Percentiles rank a stretch among this genome's conserved stretches.
These are phyloP conservation scores for Mesoligia furuncula DNA, from an alignment of 2,888 invertebrate species.

Conservation along the genomic window DNA sequence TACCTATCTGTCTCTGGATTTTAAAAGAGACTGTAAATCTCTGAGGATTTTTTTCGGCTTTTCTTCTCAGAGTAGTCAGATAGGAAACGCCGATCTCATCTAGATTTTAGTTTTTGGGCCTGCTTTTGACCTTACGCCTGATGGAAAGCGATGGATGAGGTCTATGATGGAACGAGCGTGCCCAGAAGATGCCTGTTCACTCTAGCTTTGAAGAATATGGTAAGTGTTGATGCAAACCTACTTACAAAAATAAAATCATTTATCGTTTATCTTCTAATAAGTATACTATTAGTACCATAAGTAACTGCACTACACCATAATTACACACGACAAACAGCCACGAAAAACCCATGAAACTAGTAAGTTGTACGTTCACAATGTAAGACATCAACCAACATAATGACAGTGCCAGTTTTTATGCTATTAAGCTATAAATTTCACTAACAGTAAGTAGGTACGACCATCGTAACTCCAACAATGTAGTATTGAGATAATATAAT, in stretches of 20 bases:
- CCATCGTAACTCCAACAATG: constrained; percentile 61
- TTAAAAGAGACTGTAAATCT: no score
- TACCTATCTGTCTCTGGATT: not conserved
- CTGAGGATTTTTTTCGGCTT: no score
- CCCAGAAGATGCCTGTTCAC: no score
- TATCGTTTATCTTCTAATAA: not conserved
- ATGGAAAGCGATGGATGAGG: no score
- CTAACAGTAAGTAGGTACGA: constrained; percentile 31
- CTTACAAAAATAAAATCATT: no score
- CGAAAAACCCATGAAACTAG: constrained; percentile 15
- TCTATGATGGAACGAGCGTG: no score
- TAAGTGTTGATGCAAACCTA: no score
- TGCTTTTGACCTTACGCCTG: not conserved
- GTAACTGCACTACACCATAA: not conserved
- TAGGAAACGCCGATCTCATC: not conserved
- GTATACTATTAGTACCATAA: not conserved
- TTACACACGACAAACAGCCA: constrained; percentile 1
- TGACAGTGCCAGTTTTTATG: constrained; percentile 57
- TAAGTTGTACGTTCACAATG: constrained; percentile 31
- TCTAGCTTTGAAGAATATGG: no score
- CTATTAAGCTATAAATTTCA: constrained; percentile 61
- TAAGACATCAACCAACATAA: constrained; percentile 14
- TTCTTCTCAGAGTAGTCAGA: not conserved
- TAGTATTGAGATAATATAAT: constrained; percentile 53
- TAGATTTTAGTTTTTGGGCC: no score